Conservation (phyloP, 2,113 vertebrate genomes). For the Nyctereutes procyonoides region DNA sequence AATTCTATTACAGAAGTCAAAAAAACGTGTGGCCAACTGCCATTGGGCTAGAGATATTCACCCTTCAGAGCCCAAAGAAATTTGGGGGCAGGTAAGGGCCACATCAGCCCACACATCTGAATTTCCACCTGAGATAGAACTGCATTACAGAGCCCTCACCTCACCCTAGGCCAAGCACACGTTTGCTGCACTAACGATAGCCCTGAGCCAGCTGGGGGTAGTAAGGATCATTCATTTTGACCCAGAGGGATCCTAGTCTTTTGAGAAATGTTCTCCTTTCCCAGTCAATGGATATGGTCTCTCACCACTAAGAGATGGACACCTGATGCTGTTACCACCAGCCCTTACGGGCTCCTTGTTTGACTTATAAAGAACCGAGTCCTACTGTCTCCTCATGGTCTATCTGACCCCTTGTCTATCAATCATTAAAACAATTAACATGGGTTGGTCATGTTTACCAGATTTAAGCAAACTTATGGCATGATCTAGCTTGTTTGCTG, state of each 20-base stretch:
- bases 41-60: constrained; percentile 37
- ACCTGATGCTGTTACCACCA: not conserved
- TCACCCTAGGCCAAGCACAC: not conserved
- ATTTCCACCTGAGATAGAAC: not conserved
- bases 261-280: not conserved
- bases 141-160: not conserved
- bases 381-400: not conserved
- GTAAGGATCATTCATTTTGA: not conserved
- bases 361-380: not conserved
- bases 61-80: constrained; percentile 30
- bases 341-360: not conserved
- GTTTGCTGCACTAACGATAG: not conserved
- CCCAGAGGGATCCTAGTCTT: not conserved
- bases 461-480: not conserved
- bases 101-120: not conserved
- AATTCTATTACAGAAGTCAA: constrained; percentile 49
- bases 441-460: not conserved
- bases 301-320: not conserved
- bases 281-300: not conserved
- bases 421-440: not conserved
- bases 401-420: not conserved
- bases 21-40: constrained; percentile 29
- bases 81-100: not conserved
- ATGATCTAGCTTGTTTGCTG: not conserved
- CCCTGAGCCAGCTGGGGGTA: not conserved